A percentile compares a stretch with the other conserved stretches of the same genome.
Conservation (phyloP, 2,888 invertebrate genomes). For the Aporophyla nigra region DNA sequence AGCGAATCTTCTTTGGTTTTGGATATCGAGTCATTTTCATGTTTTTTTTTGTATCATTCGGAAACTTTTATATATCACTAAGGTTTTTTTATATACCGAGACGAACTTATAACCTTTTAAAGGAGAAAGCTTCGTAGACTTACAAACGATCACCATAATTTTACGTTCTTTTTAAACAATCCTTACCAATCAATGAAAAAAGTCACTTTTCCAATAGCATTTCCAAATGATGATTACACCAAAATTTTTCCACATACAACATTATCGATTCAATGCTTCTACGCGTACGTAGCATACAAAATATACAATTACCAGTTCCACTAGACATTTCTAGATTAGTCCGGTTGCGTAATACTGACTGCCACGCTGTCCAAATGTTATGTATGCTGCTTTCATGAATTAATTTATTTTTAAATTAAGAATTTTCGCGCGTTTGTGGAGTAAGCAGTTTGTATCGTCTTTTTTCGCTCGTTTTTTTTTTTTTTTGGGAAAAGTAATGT, state of each 20-base stretch:
- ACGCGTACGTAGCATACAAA: constrained; percentile 57
- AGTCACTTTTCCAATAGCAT: neutral
- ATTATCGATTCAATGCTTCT: constrained; percentile 53
- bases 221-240: constrained; percentile 53
- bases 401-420: constrained; percentile 36
- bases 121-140: neutral
- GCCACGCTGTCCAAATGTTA: constrained; percentile 54
- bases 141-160: neutral
- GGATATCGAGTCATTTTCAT: neutral
- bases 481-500: no score
- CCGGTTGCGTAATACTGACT: constrained; percentile 67
- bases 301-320: constrained; percentile 51
- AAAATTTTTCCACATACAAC: constrained; percentile 58
- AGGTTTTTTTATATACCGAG: neutral
- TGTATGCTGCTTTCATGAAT: constrained; percentile 58
- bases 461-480: neutral
- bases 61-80: neutral
- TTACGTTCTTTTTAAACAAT: neutral
- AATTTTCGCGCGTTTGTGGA: neutral
- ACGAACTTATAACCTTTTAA: neutral
- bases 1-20: neutral
- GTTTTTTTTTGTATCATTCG: neutral
- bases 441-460: neutral
- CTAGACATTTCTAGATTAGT: constrained; percentile 70
- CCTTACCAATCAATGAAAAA: neutral